Conservation (phyloP, 37 sponge, comb jelly and placozoan species). For the Ephydatia muelleri region DNA sequence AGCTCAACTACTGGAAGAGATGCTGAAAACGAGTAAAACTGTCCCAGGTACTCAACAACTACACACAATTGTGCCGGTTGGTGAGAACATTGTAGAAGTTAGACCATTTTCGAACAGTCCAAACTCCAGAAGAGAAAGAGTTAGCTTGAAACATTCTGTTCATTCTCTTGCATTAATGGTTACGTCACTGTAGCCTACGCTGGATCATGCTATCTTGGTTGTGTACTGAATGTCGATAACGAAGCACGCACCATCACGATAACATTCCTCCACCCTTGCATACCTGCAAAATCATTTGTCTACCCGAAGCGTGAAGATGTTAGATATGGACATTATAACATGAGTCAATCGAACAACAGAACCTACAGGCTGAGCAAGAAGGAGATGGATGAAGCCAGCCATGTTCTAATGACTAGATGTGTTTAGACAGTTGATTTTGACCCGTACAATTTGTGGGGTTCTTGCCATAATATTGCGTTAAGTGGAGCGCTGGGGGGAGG, state of each 20-base stretch:
- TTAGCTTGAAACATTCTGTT: slow-evolving; percentile 1
- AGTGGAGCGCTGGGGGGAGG: background rate
- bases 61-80: background rate
- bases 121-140: background rate
- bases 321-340: background rate
- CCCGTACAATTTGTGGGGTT: slow-evolving; percentile 1
- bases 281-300: background rate
- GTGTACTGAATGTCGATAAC: background rate
- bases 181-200: background rate
- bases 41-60: background rate
- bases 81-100: background rate
- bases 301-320: background rate
- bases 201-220: background rate
- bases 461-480: background rate
- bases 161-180: slow-evolving; percentile 1
- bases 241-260: background rate
- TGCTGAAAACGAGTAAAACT: background rate
- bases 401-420: slow-evolving; percentile 1
- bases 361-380: slow-evolving; percentile 1
- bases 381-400: slow-evolving; percentile 1
- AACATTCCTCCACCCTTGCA: slow-evolving; percentile 1
- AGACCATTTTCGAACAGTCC: background rate
- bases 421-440: background rate
- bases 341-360: background rate
- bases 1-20: slow-evolving; percentile 1